Evolutionary conservation across 2,113 vertebrate species (phyloP).

Genomic region (Ranitomeya imitator): DNA sequence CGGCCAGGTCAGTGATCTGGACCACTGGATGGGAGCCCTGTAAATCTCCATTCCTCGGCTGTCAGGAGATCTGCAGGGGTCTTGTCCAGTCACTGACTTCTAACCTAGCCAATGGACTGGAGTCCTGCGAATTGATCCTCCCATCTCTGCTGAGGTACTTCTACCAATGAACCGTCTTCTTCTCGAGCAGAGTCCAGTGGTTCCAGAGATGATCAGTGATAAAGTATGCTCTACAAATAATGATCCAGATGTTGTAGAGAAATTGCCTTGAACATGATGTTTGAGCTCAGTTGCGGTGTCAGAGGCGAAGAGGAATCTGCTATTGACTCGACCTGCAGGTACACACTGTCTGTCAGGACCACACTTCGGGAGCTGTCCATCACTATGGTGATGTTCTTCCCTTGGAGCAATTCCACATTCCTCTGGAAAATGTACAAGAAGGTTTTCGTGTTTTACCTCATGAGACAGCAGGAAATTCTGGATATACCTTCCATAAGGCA

Average conservation of each 20-base stretch:
- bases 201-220: neutral
- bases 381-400: neutral
- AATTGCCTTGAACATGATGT: neutral
- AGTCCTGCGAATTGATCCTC: too few relatives aligned
- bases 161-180: too few relatives aligned
- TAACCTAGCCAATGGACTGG: too few relatives aligned
- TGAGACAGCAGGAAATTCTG: neutral
- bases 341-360: neutral
- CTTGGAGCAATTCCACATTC: neutral
- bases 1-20: too few relatives aligned
- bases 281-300: neutral
- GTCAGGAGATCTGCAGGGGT: too few relatives aligned
- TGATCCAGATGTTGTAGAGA: conserved; percentile 5
- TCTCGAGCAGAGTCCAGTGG: too few relatives aligned
- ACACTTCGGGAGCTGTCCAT: conserved; percentile 1
- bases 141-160: too few relatives aligned
- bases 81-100: too few relatives aligned
- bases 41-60: too few relatives aligned
- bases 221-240: neutral
- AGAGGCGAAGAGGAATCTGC: neutral
- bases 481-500: neutral
- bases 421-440: neutral
- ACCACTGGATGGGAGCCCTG: too few relatives aligned
- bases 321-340: conserved; percentile 20
- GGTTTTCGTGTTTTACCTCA: neutral